Evolutionary conservation across 1,140 invertebrate genomes (phyloP), one percentile per base, ranked within the genome.

Genomic region (Tetraneura akinire): DNA sequence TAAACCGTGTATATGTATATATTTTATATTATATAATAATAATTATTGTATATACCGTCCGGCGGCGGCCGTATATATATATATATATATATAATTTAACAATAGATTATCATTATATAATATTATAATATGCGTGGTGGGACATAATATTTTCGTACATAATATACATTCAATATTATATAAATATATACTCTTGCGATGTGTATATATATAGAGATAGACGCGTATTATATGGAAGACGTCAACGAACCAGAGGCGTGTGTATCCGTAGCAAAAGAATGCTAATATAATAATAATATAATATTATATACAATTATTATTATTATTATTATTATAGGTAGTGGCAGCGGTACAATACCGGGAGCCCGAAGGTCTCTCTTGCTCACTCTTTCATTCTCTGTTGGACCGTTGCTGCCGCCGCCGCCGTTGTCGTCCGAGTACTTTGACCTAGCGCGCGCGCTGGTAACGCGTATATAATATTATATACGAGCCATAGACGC

Each of bases 291-390:
- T 57, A 55, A 32, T 18, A 16, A 62, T 32, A 32, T 62, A 18
- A 32, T 62, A 60, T 29, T 57, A 57, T 3, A 5, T 11, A 13
- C 21, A n/a, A n/a, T n/a, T n/a, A n/a, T n/a, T n/a, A n/a, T n/a
- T n/a, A n/a, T n/a, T n/a, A n/a, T n/a, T n/a, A n/a, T n/a, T n/a
- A n/a, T n/a, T n/a, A 26, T 16, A 5, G 13, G 21, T 29, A 14
- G 66, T 29, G 73, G 21, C 32, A 21, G 53, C 21, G 49, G 74
- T 62, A 78, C 74, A 62, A 78, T 78, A 78, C 74, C 74, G 74
- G 74, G 74, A 78, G 74, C 74, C 74, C 71, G 74, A 78, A 78
- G 74, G 74, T 78, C 74, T 78, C 55, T 78, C n/a, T n/a, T n/a
- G n/a, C n/a, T n/a, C n/a, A n/a, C n/a, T n/a, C n/a, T n/a, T n/a